phyloP scores from a whole-genome alignment of 2,113 vertebrate genomes.

The Isichthys henryi region DNA sequence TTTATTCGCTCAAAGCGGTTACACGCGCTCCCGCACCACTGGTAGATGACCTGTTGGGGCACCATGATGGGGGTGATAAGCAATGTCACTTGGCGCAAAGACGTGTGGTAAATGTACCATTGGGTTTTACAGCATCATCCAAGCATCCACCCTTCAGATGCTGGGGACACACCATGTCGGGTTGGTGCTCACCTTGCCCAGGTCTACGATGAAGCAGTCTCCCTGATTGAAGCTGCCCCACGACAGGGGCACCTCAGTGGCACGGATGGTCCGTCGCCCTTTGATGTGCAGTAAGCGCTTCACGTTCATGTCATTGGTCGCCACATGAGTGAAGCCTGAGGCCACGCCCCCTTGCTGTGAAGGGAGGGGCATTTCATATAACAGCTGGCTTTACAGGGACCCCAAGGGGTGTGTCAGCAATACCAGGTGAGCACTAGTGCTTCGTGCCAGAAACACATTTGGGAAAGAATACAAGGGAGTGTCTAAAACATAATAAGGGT shows the following conservation, averaged over 20 bases:
- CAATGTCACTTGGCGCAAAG: not conserved
- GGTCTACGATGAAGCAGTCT: constrained; percentile 64
- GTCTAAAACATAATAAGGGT: not conserved
- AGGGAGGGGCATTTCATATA: not conserved
- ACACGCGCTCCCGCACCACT: constrained; percentile 54
- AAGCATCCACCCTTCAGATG: not conserved
- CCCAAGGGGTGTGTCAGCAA: not conserved
- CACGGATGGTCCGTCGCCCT: constrained; percentile 48
- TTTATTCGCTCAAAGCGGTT: constrained; percentile 56
- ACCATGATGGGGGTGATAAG: not conserved
- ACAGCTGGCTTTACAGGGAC: not conserved
- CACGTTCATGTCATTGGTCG: constrained; percentile 32
- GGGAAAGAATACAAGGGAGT: not conserved
- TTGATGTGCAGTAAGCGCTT: constrained; percentile 53
- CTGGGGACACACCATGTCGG: no score
- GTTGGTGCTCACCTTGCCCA: constrained; percentile 49
- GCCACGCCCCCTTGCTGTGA: constrained; percentile 57
- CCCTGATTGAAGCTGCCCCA: constrained; percentile 60
- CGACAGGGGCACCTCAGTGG: constrained; percentile 39
- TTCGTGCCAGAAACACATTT: not conserved
- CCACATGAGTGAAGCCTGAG: constrained; percentile 57
- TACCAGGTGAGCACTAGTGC: not conserved
- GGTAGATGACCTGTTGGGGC: constrained; percentile 50
- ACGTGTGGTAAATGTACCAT: not conserved
- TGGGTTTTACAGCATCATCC: not conserved